Conservation (phyloP, 2,888 invertebrate species). For the Dasypogon diadema region DNA sequence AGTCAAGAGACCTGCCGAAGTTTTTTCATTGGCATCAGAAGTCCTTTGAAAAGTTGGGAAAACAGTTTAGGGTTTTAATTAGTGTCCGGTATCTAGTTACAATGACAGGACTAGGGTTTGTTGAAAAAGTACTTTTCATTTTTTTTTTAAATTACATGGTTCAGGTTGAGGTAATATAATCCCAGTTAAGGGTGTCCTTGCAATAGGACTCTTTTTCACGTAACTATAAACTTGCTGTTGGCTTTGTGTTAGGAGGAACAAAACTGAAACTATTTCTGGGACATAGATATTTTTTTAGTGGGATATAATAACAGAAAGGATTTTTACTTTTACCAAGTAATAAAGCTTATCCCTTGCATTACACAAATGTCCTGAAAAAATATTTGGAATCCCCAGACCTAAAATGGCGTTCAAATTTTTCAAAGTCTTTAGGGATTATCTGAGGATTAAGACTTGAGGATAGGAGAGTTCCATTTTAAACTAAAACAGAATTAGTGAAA, state of each 20-base stretch:
- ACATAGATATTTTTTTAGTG: no score
- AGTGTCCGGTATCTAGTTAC: constrained; percentile 25
- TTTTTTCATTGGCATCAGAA: background rate
- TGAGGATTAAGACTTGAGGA: background rate
- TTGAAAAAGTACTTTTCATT: background rate
- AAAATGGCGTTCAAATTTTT: background rate
- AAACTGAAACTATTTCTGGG: no score
- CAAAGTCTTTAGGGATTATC: background rate
- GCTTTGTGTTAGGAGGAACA: no score
- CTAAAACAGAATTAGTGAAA: no score
- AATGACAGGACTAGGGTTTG: background rate
- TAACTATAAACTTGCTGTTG: background rate
- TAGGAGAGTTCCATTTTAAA: background rate
- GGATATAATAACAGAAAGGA: no score
- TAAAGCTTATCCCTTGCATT: background rate
- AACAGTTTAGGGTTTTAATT: constrained; percentile 32
- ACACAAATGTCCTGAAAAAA: background rate
- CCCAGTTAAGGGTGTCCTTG: background rate
- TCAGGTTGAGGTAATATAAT: background rate
- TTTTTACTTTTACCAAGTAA: no score
- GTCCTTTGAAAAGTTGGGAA: constrained; percentile 17
- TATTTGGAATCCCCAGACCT: background rate
- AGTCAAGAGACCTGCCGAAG: background rate
- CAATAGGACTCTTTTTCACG: background rate
- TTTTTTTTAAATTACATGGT: background rate